Evolutionary conservation across 2,113 vertebrate genomes (phyloP), one percentile per base, ranked within the genome.

Genomic region (Anguilla japonica): DNA sequence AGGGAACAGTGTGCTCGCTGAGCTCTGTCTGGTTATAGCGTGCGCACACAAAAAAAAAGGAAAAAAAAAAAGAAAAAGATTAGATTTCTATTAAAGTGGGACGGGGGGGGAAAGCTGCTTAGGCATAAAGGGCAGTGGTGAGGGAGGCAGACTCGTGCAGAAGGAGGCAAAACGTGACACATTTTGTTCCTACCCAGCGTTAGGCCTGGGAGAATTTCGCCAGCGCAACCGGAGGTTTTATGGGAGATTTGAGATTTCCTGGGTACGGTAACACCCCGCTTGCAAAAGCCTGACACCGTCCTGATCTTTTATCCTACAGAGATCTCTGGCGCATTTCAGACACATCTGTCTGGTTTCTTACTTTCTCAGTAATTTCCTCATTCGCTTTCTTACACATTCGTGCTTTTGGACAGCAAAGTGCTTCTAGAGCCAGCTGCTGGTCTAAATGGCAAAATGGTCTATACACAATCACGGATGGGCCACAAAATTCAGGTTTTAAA

Each of bases 31-130:
- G 14, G 81, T 15, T 6, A 53, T 29, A 41, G 79, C 5, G 14
- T 18, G 79, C 22, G 1, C 34, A 34, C 34, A 34, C 0, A 34
- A 34, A 34, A 34, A 34, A 34, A 40, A n/a, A n/a, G n/a, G 13
- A 34, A 56, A 56, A 39, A 39, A 34, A 34, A 34, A 34, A 34
- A 40, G 13, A 34, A 56, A 56, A 39, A 39, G 50, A 83, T 83
- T 60, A 40, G 82, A 40, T 83, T 56, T 83, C 34, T 60, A 56
- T 83, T 60, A 56, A 83, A 60, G 82, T 83, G 50, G 29, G 29
- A 4, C 46, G 14, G 29, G 50, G 16, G 50, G 18, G 40, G 53
- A 60, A 60, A 53, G 79, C 79, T 80, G 79, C 79, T 80, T 80
- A 80, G 41, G 80, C 41, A 82, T 43, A 82, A 46, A 46, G 26